phyloP scores from a whole-genome alignment of 2,113 vertebrate genomes.

The Morphnarchus princeps region DNA sequence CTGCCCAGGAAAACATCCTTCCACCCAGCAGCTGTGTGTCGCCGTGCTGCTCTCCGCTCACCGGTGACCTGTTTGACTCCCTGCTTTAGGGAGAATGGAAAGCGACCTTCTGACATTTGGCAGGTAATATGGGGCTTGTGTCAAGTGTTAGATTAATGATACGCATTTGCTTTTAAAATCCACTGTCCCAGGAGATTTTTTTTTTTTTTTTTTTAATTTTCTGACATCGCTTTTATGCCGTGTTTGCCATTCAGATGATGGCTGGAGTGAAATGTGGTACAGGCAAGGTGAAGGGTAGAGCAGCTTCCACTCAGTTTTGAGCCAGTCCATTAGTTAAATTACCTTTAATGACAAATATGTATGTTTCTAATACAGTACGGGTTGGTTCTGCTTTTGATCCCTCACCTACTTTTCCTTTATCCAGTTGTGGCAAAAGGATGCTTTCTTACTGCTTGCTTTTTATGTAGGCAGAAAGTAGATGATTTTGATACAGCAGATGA shows the following conservation, averaged over 20 bases:
- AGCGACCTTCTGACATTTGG: neutral
- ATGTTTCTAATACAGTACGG: neutral
- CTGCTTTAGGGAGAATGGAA: neutral
- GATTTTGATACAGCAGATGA: neutral
- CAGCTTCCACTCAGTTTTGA: neutral
- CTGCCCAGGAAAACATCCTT: neutral
- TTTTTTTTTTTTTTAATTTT: neutral
- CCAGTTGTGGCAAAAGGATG: neutral
- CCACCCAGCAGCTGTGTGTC: neutral
- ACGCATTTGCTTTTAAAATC: neutral
- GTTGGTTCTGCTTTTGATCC: neutral
- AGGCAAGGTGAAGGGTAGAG: neutral
- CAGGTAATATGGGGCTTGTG: neutral
- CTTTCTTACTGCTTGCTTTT: neutral
- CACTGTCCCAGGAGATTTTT: neutral
- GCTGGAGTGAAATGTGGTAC: neutral
- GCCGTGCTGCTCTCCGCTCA: neutral
- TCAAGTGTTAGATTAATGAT: neutral
- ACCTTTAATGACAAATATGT: neutral
- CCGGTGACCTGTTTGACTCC: rapidly evolving
- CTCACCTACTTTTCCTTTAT: neutral
- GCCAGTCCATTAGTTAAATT: neutral
- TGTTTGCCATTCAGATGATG: neutral
- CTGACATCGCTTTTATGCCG: neutral
- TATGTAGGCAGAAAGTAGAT: neutral